Evolutionary conservation across 2,888 invertebrate species (phyloP), one percentile per base, ranked within the genome.

Genomic region (Zygaena filipendulae): DNA sequence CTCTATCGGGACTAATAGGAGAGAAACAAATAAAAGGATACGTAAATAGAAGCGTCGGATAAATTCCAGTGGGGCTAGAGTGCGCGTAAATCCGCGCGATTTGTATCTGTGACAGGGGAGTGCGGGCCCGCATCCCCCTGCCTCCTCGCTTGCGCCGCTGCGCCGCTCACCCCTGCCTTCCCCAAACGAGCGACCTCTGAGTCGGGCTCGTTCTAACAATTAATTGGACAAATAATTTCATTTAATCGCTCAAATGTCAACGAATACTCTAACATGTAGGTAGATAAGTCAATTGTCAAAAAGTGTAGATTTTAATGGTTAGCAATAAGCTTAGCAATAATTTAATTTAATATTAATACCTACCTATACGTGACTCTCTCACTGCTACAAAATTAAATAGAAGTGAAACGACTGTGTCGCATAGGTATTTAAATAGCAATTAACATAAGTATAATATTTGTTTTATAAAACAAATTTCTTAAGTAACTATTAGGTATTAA

Each of bases 1-100:
- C 72, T 77, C 72, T 77, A 77, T 77, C 72, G 75, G 58, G 72
- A 74, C 77, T 77, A 79, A 77, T 77, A 79, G 77, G 66, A 74
- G 54, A 49, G 69, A 74, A 75, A 77, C 77, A 77, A 79, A 79
- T 77, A 79, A 77, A 79, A 77, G 68, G 71, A 77, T 75, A 75
- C 77, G 77, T 75, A 79, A 77, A 77, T 74, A 77, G 72, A 62
- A 67, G 62, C 69, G 67, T 53, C 54, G 67, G 74, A 77, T 77
- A 75, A 74, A 77, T 77, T 77, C 72, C 75, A 57, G 57, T 66
- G 75, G 77, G 77, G 77, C 67, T 63, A 52, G 70, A 75, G 75
- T 59, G 60, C 61, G 72, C 75, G 75, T 77, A 80, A 80, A 80
- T 80, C 80, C 80, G 67, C 63, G 70, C 80, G 79, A 80, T 81